A percentile compares a stretch with the other conserved stretches of the same genome.
Evolutionary conservation across 1,140 invertebrate species (phyloP).

Genomic region (Lordiphosa clarofinis): DNA sequence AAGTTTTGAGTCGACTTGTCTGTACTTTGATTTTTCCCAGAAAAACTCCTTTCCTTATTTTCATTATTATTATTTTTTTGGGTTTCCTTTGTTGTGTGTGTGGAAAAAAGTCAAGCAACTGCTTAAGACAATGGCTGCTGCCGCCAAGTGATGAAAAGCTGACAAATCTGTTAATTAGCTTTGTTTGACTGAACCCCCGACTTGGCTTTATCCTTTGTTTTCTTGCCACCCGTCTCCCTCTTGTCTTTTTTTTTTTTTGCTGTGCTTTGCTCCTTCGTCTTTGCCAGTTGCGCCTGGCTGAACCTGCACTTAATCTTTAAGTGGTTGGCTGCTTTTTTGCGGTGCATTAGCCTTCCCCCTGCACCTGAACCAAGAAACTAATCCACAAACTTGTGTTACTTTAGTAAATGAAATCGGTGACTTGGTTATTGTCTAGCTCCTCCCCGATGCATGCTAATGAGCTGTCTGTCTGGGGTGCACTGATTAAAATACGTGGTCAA

Average conservation of each 20-base stretch:
- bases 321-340: conserved; percentile 71
- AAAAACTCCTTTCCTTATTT: not conserved
- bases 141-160: conserved; percentile 71
- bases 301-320: conserved; percentile 75
- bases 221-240: not conserved
- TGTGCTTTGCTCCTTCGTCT: conserved; percentile 19
- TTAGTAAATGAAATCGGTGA: conserved; percentile 65
- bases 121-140: conserved; percentile 45
- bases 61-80: conserved; percentile 7
- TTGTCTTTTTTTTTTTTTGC: conserved; percentile 8
- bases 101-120: conserved; percentile 70
- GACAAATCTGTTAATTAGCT: conserved; percentile 78
- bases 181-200: conserved; percentile 64
- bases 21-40: not conserved
- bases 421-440: conserved; percentile 64
- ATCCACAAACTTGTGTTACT: conserved; percentile 66
- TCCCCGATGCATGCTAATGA: conserved; percentile 62
- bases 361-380: conserved; percentile 52
- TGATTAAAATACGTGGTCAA: conserved; percentile 77
- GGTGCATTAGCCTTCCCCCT: conserved; percentile 55
- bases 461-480: conserved; percentile 29
- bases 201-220: conserved; percentile 51
- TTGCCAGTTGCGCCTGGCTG: conserved; percentile 57
- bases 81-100: conserved; percentile 33
- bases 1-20: conserved; percentile 38